Base-by-base conservation (phyloP, 2,113 vertebrate genomes). In the Hiodon alosoides region DNA sequence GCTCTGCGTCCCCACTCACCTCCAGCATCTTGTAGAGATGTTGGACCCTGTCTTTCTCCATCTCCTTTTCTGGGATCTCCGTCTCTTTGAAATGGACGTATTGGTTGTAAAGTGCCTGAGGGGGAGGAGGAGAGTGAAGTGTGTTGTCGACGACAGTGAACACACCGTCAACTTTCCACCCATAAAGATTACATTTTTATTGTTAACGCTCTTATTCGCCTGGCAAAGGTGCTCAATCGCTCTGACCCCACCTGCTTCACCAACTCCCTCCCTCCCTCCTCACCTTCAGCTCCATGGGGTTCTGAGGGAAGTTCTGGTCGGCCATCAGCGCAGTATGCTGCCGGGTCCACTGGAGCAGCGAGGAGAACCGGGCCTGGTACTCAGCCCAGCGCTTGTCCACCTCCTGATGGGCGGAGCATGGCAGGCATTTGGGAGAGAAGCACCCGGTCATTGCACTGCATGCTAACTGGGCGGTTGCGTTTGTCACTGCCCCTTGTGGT, bases 11-110 rank as follows among this genome's bases (percentile, higher is more conserved):
- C 9, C 6, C 2, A 53, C 90, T 90, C 73, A 97, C 97, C 95
- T 98, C 95, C 80, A 98, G 84, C 79, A 98, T 87, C 77, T 97
- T 97, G 89, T 98, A 99, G 78, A 98, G 87, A 77, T 96, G 94
- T 79, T 95, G 90, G 3, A 96, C 89, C 80, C 91, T 91, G 81
- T 87, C 86, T 85, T 99, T 99, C 78, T 98, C 97, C 71, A 85
- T 81, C 87, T 98, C 95, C 80, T 94, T 97, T 0, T 86, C 83
- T 47, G 94, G 93, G 84, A 99, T 98, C 90, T 98, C 97, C 0
- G 93, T 97, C 89, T 99, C 96, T 89, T 99, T 99, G 86, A 98
- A 97, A 92, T 98, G 97, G 90, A 98, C 90, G 85, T 99, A 99
- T 77, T 99, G 93, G 78, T 98, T 98, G 93, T 98, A 98, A 96